Evolutionary conservation across 2,797 vertebrate species (phyloP).

Genomic region (Sebastolobus altivelis): DNA sequence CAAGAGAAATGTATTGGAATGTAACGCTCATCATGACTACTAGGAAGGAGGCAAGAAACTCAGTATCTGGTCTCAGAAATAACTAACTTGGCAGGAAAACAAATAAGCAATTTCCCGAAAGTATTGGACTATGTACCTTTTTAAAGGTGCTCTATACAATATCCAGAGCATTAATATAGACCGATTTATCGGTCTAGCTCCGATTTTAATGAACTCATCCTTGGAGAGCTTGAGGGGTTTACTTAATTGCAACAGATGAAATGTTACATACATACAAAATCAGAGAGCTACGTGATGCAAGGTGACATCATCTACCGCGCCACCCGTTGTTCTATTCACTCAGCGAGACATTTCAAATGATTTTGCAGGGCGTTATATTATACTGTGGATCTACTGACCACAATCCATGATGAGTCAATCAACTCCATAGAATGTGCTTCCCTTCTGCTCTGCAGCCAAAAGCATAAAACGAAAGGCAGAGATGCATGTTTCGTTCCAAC

Average conservation of each 20-base stretch:
- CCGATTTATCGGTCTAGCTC: neutral
- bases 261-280: neutral
- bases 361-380: conserved; percentile 3
- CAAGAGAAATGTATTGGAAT: neutral
- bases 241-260: neutral
- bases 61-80: neutral
- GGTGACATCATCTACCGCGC: neutral
- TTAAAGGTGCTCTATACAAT: no score
- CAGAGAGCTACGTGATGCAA: neutral
- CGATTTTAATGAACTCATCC: neutral
- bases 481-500: conserved; percentile 52
- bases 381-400: conserved; percentile 16
- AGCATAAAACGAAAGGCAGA: conserved; percentile 26
- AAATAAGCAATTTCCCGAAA: neutral
- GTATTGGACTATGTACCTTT: neutral
- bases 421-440: conserved; percentile 24
- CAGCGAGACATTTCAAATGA: neutral
- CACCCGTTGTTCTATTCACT: neutral
- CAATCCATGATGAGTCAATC: conserved; percentile 32
- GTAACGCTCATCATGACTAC: neutral
- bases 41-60: neutral
- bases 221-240: neutral
- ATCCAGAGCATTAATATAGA: fast-evolving
- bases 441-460: conserved; percentile 39
- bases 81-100: neutral